These are phyloP conservation scores for Acanthurus tractus DNA, from an alignment of 2,797 vertebrate genomes.

Conservation along the genomic window DNA sequence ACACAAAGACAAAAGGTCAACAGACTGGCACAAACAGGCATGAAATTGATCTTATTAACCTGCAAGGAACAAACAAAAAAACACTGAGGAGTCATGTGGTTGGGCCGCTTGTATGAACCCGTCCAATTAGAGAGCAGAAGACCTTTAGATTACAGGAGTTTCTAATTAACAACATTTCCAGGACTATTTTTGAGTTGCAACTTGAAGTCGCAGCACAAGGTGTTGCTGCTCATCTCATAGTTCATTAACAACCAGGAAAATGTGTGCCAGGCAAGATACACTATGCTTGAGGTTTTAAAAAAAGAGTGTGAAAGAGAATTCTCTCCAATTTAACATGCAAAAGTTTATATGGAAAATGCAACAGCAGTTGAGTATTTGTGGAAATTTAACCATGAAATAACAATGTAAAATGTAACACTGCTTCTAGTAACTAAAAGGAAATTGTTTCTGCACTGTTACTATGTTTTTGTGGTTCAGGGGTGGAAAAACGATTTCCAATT, in stretches of 20 bases:
- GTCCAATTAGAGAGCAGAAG: conserved; percentile 59
- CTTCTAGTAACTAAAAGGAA: too few relatives aligned
- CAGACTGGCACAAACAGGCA: conserved; percentile 28
- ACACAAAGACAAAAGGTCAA: conserved; percentile 61
- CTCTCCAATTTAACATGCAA: too few relatives aligned
- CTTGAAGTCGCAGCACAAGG: conserved; percentile 39
- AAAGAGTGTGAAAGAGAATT: too few relatives aligned
- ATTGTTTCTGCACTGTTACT: too few relatives aligned
- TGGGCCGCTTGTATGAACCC: conserved; percentile 8
- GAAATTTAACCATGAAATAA: too few relatives aligned
- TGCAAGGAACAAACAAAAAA: conserved; percentile 39
- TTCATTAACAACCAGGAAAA: conserved; percentile 54
- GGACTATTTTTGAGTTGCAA: conserved; percentile 42
- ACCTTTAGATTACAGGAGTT: conserved; percentile 42
- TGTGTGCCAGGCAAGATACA: conserved; percentile 23
- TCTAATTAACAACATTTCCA: conserved; percentile 62
- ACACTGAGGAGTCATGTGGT: conserved; percentile 24
- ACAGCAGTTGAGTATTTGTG: too few relatives aligned
- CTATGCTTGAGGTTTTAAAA: not conserved
- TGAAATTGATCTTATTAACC: conserved; percentile 59
- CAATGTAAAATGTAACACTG: too few relatives aligned
- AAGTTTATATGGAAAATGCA: too few relatives aligned
- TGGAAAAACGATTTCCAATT: too few relatives aligned
- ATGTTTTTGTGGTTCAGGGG: too few relatives aligned
- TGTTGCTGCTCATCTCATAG: conserved; percentile 39